phyloP scores from a whole-genome alignment of 2,113 vertebrate genomes.

The Dendrocopos noguchii region DNA sequence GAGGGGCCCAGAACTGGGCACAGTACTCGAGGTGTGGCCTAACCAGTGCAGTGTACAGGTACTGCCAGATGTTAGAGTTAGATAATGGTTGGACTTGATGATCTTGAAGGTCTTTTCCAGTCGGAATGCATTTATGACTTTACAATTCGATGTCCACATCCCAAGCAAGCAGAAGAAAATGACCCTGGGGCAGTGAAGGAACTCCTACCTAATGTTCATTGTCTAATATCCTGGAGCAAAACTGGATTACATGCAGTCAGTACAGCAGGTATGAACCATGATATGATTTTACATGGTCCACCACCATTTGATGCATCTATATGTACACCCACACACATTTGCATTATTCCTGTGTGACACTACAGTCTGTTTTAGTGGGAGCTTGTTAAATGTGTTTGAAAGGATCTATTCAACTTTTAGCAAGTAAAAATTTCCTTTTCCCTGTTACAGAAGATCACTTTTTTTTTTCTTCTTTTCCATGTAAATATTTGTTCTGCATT shows the following conservation, averaged over 20 bases:
- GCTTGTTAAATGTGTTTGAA: background rate
- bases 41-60: too few species aligned
- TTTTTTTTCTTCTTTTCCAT: background rate
- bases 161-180: background rate
- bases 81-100: too few species aligned
- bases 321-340: background rate
- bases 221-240: background rate
- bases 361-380: background rate
- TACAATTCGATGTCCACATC: background rate
- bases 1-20: too few species aligned
- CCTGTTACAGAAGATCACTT: background rate
- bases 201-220: background rate
- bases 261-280: background rate
- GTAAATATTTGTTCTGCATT: slow-evolving; percentile 4
- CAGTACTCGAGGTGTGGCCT: too few species aligned
- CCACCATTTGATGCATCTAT: background rate
- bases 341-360: background rate
- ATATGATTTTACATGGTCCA: background rate
- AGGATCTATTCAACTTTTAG: background rate
- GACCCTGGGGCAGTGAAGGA: background rate
- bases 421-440: background rate
- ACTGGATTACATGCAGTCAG: background rate
- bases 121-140: too few species aligned
- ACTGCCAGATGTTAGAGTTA: too few species aligned
- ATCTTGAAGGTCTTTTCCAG: too few species aligned